Evolutionary conservation across 2,113 vertebrate species (phyloP).

Genomic region (Himantopus leucocephalus): DNA sequence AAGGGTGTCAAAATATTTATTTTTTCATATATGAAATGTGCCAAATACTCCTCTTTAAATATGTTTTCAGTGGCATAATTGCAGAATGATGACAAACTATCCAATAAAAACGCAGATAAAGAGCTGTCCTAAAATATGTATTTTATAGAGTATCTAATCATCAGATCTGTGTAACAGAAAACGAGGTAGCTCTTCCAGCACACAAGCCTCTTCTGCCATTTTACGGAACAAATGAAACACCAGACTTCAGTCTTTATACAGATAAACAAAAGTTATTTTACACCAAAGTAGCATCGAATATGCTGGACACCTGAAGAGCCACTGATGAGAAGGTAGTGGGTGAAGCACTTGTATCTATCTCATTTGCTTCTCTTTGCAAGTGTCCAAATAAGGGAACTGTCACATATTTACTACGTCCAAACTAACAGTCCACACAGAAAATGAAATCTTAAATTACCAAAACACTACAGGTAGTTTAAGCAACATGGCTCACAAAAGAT

Average conservation of each 20-base stretch:
- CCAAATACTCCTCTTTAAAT: conserved; percentile 5
- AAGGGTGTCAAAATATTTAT: conserved; percentile 2
- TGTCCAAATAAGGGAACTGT: not conserved
- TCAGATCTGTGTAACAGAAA: not conserved
- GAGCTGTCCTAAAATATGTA: not conserved
- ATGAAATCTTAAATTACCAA: not conserved
- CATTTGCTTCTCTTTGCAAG: not conserved
- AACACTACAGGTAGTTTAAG: not conserved
- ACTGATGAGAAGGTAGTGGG: not conserved
- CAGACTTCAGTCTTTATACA: not conserved
- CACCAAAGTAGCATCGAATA: not conserved
- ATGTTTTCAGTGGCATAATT: not conserved
- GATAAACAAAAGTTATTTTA: not conserved
- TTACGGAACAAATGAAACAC: not conserved
- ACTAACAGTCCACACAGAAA: not conserved
- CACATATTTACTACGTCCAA: not conserved
- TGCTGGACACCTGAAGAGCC: not conserved
- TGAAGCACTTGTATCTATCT: not conserved
- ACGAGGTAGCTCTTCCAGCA: not conserved
- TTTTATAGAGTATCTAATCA: not conserved
- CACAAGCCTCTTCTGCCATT: not conserved
- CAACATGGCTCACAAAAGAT: not conserved
- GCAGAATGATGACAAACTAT: not conserved
- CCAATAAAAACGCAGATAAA: not conserved
- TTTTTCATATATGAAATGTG: not conserved